Percentiles rank a stretch among this genome's conserved stretches.
phyloP scores from a whole-genome alignment of 2,888 invertebrate genomes.

The Sphinx pinastri region DNA sequence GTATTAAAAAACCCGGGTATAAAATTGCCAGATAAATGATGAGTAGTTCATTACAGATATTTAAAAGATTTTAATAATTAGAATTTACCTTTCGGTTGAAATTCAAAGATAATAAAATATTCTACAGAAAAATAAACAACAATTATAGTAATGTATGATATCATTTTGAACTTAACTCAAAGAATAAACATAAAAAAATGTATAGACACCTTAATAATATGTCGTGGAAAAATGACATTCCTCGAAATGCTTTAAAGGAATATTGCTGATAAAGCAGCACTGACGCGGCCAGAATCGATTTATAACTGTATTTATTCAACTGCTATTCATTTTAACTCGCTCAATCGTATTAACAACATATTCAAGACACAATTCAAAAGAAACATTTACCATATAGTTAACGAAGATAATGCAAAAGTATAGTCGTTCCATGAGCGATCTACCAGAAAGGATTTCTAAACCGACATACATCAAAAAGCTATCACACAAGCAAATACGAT shows the following conservation, averaged over 20 bases:
- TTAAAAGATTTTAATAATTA: too few species aligned
- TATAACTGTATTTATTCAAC: background rate
- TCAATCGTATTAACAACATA: background rate
- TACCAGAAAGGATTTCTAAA: background rate
- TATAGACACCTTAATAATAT: background rate
- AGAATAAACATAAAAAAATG: too few species aligned
- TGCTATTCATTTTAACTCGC: background rate
- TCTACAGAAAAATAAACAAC: too few species aligned
- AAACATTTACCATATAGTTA: too few species aligned
- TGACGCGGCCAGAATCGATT: background rate
- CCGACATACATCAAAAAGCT: slow-evolving; percentile 37
- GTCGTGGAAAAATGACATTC: slow-evolving; percentile 26
- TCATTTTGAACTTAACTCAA: too few species aligned
- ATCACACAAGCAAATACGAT: slow-evolving; percentile 39
- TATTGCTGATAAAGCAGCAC: background rate
- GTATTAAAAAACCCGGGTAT: too few species aligned
- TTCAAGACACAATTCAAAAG: too few species aligned
- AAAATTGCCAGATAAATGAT: too few species aligned
- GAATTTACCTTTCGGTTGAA: too few species aligned
- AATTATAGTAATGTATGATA: too few species aligned
- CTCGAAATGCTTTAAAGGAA: background rate
- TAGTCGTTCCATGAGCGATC: background rate
- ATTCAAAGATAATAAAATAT: too few species aligned
- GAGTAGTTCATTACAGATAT: too few species aligned
- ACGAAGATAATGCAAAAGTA: background rate